These are phyloP conservation scores for Noctua fimbriata DNA, from an alignment of 2,888 invertebrate genomes.

Conservation along the genomic window DNA sequence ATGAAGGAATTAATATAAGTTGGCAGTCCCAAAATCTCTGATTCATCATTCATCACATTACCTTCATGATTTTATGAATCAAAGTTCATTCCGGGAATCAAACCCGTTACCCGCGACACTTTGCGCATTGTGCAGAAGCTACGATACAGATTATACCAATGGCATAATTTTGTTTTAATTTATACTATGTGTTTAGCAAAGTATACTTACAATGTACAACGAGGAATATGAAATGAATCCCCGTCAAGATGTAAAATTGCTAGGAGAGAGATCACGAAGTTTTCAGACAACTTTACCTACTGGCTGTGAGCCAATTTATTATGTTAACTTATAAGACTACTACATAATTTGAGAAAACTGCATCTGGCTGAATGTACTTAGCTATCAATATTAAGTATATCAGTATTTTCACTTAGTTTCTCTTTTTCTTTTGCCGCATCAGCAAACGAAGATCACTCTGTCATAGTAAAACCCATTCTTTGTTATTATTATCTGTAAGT, in stretches of 20 bases:
- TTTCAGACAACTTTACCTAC: not conserved
- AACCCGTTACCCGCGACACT: not conserved
- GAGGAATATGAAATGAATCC: not conserved
- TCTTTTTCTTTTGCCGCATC: not conserved
- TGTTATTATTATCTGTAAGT: too few relatives aligned
- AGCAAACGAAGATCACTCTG: not conserved
- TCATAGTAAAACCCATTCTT: too few relatives aligned
- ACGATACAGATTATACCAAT: not conserved
- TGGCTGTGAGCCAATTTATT: not conserved
- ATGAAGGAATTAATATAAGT: not conserved
- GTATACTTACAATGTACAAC: not conserved
- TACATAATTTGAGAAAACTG: not conserved
- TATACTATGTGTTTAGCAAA: not conserved
- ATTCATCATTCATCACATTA: not conserved
- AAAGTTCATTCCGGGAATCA: constrained; percentile 10
- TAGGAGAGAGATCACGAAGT: not conserved
- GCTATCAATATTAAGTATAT: not conserved
- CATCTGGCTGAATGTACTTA: not conserved
- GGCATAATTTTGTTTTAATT: not conserved
- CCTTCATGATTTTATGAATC: not conserved
- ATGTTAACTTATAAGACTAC: not conserved
- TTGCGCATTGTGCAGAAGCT: not conserved
- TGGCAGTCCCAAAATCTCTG: not conserved
- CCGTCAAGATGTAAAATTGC: not conserved
- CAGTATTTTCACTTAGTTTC: not conserved